Evolutionary conservation across 2,113 vertebrate species (phyloP), one percentile per base, ranked within the genome.

Genomic region (Chunga burmeisteri): DNA sequence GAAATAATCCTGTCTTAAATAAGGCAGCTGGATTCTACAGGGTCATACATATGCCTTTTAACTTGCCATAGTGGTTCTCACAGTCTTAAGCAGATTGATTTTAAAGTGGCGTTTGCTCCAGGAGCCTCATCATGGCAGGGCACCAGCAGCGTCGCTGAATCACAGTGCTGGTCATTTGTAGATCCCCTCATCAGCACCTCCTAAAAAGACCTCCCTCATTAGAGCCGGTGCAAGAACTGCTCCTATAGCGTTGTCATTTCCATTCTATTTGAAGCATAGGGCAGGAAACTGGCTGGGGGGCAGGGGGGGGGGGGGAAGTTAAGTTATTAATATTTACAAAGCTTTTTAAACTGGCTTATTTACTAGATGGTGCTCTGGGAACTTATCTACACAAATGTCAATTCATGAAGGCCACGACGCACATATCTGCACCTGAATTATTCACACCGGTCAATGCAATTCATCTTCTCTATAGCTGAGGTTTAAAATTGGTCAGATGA

Each of bases 391-490:
- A 55, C 47, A 81, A 92, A 73, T 55, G 32, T 40, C 63, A 22
- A 3, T 61, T 90, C 81, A 70, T 55, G 53, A 73, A 90, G 42
- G 16, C 78, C 46, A 61, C 59, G 81, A 56, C 17, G 40, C 78
- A 63, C 19, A 18, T 50, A 84, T 38, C n/a, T 78, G 49, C 46
- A 59, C 73, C 78, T 92, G n/a, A 94, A 88, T 90, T 61, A 90
- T 42, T 90, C 68, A 81, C 65, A 38, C 20, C 75, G 30, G 11
- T 75, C 62, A 38, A 59, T 78, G 49, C 7, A 68, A 84, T 77
- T 87, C 29, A 46, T 79, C 44, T 78, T 68, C 36, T 78, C 15
- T 73, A 9, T 29, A 78, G 68, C 13, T 56, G 49, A 87, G 72
- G 52, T 77, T 71, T 90, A 72, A 84, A 83, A 83, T 12, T 2